phyloP scores from a whole-genome alignment of 1,140 invertebrate genomes.

The Drosophila pallidifrons region DNA sequence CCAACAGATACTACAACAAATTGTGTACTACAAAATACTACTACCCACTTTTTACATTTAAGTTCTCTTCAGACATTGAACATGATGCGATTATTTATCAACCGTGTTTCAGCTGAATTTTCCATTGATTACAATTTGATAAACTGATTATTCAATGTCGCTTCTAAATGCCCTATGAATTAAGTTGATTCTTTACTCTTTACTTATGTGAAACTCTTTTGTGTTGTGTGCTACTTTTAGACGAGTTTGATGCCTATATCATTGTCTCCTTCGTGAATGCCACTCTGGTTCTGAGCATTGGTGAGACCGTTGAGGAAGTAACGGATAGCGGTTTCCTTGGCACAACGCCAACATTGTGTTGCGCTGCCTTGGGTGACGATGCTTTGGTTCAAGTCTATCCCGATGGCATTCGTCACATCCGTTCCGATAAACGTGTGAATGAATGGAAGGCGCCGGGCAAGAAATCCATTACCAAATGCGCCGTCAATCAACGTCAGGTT shows the following conservation, averaged over 20 bases:
- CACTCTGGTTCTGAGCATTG: conserved; percentile 99
- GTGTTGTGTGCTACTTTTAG: conserved; percentile 62
- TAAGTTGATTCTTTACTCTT: neutral
- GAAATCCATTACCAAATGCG: conserved; percentile 98
- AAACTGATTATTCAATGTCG: conserved; percentile 79
- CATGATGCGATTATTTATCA: conserved; percentile 82
- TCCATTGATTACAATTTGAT: conserved; percentile 83
- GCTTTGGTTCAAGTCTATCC: conserved; percentile 99
- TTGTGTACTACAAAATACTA: conserved; percentile 27
- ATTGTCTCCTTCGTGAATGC: conserved; percentile 99
- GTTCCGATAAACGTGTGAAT: conserved; percentile 98
- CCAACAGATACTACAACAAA: conserved; percentile 72
- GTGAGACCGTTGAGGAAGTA: conserved; percentile 99
- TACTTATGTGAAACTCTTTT: conserved; percentile 37
- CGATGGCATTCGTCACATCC: conserved; percentile 99
- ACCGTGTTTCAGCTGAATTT: conserved; percentile 85
- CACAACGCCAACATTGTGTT: conserved; percentile 98
- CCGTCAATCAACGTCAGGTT: conserved; percentile 99
- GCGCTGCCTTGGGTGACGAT: conserved; percentile 98
- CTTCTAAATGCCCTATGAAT: neutral
- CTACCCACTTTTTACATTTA: conserved; percentile 30
- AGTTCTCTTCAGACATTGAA: conserved; percentile 68
- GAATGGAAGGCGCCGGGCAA: conserved; percentile 99
- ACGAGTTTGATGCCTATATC: conserved; percentile 96
- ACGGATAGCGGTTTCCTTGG: conserved; percentile 99